Base-by-base conservation (phyloP, 2,113 vertebrate genomes). In the Oreochromis niloticus region DNA sequence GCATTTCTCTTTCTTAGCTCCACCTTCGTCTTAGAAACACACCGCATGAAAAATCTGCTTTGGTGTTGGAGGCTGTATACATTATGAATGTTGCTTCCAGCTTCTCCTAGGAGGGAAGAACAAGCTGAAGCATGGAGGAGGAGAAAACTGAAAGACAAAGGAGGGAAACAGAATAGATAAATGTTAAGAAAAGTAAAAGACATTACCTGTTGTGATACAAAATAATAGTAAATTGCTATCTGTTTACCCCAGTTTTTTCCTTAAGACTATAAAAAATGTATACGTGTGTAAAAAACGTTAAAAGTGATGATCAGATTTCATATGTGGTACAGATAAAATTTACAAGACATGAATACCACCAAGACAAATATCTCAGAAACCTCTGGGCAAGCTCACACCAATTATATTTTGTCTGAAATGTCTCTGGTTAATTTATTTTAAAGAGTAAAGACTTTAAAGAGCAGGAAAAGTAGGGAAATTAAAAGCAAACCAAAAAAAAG, bases 21-120 rank as follows among this genome's bases (percentile, higher is more conserved):
- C 82, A 14, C 32, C 39, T 57, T 17, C 16, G 71, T 75, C 85
- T 9, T 50, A 27, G 66, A 48, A 87, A 71, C 63, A 50, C 32
- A 12, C 56, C 2, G 17, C 41, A 61, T 88, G 90, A 84, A 79
- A 79, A 82, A 82, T 90, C 27, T 73, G 82, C 82, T 83, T 54
- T 56, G 54, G 56, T 87, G 59, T 55, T 54, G 81, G 85, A 86
- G 66, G 50, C 43, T 36, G 8, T 79, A 88, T 91, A 66, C 50
- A 90, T 92, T 88, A 90, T 86, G 75, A 79, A 90, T 86, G 39
- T 43, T 79, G 63, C 88, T 86, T 68, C 9, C 9, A 11, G 50
- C 66, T 7, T 63, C 88, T 86, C 86, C 68, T 61, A 84, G 88
- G 88, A 86, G 66, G 41, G 79, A 54, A 39, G 66, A 80, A 80